Evolutionary conservation across 2,113 vertebrate species (phyloP), one percentile per base, ranked within the genome.

Genomic region (Chelonoidis abingdonii): DNA sequence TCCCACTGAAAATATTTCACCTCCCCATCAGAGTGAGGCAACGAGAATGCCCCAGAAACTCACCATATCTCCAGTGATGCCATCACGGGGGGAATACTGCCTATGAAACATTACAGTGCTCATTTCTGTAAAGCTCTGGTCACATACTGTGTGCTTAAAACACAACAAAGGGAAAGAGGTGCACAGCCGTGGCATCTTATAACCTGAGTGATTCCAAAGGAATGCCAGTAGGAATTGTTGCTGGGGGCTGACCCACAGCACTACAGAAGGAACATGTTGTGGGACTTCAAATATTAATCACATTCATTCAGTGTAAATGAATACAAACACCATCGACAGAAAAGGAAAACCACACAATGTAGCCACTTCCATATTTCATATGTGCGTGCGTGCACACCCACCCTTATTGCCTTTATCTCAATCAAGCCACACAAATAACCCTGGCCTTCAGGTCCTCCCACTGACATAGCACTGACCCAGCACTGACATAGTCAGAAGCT

Each of bases 271-370:
- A 47, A 54, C 22, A 75, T 8, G 57, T 35, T 49, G 57, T 49
- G 80, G 93, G 86, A 78, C 62, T 38, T 14, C 78, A 94, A 96
- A 83, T 62, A 89, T 8, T 89, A 56, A 41, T 87, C 44, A 21
- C 80, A 41, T 8, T 7, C 0, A 0, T 79, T 90, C 54, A 38
- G 79, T 75, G 90, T 69, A 92, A 94, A 75, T 47, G 69, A 85
- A 90, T 76, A 53, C 0, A 21, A 89, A 50, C 56, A 38, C 82
- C 78, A 8, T 10, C 62, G 50, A 62, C 69, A 81, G 84, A 81
- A 72, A 19, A 94, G 22, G 5, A 14, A 83, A 92, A 44, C 2
- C 10, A 7, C 52, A 2, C 11, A 0, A 81, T 50, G 57, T 2
- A 53, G 13, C 80, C 35, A 88, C 84, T 87, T 80, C 50, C 72